phyloP scores from a whole-genome alignment of 2,888 invertebrate species.

The Onchidella celtica region DNA sequence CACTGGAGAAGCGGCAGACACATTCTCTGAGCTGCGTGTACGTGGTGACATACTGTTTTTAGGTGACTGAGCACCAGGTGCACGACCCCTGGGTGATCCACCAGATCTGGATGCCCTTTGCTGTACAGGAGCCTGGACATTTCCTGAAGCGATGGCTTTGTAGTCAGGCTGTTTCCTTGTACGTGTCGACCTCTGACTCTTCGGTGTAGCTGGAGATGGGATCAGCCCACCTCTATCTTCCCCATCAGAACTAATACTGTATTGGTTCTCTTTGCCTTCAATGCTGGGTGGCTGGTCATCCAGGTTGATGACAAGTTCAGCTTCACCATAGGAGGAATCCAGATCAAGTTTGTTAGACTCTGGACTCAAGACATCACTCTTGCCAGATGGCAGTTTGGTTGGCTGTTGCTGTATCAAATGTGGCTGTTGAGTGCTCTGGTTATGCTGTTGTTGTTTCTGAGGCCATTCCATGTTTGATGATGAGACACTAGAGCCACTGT shows the following conservation, averaged over 20 bases:
- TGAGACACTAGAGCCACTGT: conserved; percentile 12
- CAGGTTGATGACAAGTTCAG: conserved; percentile 54
- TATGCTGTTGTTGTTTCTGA: background rate
- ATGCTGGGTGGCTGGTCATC: conserved; percentile 53
- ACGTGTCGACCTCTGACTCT: conserved; percentile 58
- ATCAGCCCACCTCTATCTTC: conserved; percentile 41
- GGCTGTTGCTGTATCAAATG: conserved; percentile 16
- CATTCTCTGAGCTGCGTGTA: conserved; percentile 58
- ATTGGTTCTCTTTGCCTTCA: conserved; percentile 52
- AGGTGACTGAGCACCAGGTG: conserved; percentile 52
- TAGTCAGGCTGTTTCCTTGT: conserved; percentile 65
- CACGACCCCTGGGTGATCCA: conserved; percentile 55
- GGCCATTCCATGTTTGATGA: conserved; percentile 1
- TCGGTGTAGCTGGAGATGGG: conserved; percentile 47
- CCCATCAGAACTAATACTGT: conserved; percentile 49
- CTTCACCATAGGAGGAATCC: conserved; percentile 54
- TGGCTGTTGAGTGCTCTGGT: conserved; percentile 13
- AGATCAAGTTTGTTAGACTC: conserved; percentile 50
- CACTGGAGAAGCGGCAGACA: conserved; percentile 59
- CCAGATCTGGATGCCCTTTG: conserved; percentile 56
- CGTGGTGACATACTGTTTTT: conserved; percentile 50
- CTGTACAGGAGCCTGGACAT: conserved; percentile 48
- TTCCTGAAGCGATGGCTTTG: conserved; percentile 65
- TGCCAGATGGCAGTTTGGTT: background rate
- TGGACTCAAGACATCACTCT: conserved; percentile 50